These are phyloP conservation scores for Muraenolepis orangiensis DNA, from an alignment of 2,797 vertebrate genomes.

Conservation along the genomic window DNA sequence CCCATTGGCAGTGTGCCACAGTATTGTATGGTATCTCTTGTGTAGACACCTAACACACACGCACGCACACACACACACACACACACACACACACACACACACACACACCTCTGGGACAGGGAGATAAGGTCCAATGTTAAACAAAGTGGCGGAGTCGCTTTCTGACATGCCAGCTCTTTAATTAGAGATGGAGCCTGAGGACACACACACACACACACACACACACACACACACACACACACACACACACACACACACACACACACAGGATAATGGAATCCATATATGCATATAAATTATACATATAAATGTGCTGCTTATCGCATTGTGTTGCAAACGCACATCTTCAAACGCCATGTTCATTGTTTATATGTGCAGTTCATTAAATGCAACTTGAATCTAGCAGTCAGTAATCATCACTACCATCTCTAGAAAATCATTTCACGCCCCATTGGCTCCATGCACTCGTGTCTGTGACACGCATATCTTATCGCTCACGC, in stretches of 20 bases:
- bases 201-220: neutral
- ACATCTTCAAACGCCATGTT: neutral
- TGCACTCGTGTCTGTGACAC: neutral
- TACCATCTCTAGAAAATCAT: constrained; percentile 11
- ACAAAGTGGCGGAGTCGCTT: constrained; percentile 61
- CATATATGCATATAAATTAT: neutral
- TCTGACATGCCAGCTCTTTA: constrained; percentile 63
- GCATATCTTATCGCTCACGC: constrained; percentile 1
- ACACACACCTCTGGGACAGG: constrained; percentile 32
- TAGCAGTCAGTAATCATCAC: constrained; percentile 1
- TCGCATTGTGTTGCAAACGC: neutral
- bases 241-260: neutral
- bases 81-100: constrained; percentile 5
- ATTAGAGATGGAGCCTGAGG: constrained; percentile 46
- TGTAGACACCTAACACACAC: constrained; percentile 47
- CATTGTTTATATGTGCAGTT: neutral
- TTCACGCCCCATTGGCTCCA: constrained; percentile 5
- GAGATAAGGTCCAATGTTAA: constrained; percentile 66
- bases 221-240: neutral
- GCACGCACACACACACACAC: constrained; percentile 19
- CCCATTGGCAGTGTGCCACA: constrained; percentile 38
- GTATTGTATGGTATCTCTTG: constrained; percentile 53
- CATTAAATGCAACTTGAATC: constrained; percentile 2
- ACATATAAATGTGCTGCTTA: neutral
- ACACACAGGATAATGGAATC: neutral